phyloP scores from a whole-genome alignment of 2,888 invertebrate species.

The Colostygia pectinataria region DNA sequence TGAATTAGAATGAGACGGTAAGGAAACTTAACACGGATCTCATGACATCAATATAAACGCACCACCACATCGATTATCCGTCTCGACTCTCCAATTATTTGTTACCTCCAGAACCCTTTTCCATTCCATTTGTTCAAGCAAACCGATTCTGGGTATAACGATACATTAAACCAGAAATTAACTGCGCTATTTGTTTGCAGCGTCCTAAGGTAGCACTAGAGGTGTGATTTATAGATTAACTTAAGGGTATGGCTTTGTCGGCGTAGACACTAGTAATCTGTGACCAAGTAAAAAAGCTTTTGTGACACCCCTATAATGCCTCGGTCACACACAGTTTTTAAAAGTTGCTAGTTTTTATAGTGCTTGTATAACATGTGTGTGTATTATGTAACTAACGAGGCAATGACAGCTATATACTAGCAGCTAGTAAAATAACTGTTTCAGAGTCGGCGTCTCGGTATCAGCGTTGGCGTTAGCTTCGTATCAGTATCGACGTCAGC shows the following conservation, averaged over 20 bases:
- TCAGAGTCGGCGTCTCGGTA: no score
- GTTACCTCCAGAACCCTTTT: conserved; percentile 72
- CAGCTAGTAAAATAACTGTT: no score
- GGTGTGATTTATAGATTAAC: conserved; percentile 25
- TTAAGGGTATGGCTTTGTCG: conserved; percentile 7
- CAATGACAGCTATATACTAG: no score
- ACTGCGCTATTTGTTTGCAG: conserved; percentile 67
- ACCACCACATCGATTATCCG: conserved; percentile 36
- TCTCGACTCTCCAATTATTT: conserved; percentile 67
- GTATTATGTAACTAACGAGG: no score
- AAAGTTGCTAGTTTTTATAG: no score
- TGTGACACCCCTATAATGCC: no score
- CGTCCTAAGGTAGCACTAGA: conserved; percentile 23
- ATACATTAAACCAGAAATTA: conserved; percentile 76
- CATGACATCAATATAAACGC: conserved; percentile 10
- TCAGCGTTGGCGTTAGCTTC: no score
- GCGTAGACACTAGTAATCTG: no score
- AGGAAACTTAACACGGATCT: background rate
- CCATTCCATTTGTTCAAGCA: conserved; percentile 68
- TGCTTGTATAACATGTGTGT: no score
- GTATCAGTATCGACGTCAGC: no score
- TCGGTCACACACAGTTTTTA: no score
- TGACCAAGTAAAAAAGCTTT: no score
- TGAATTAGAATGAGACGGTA: background rate
- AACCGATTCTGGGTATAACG: conserved; percentile 65